Conservation (phyloP, 1,140 invertebrate genomes). For the Drosophila pandora region DNA sequence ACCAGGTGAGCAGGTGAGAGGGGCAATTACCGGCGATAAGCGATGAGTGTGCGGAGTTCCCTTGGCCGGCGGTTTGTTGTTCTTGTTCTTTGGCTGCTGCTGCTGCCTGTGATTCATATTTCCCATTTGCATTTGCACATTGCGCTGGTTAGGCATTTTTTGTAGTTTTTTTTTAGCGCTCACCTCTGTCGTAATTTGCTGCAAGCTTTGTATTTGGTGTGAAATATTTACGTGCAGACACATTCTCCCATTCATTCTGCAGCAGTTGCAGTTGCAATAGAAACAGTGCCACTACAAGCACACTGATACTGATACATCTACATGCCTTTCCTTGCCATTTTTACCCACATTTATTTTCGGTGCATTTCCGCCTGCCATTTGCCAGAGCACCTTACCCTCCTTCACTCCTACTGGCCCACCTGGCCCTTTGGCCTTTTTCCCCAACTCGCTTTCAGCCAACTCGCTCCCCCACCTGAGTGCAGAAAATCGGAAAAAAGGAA, state of each 20-base stretch:
- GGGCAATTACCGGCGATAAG: conserved; percentile 51
- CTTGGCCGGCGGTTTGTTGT: conserved; percentile 46
- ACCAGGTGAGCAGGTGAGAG: background rate
- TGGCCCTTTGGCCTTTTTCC: background rate
- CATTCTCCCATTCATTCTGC: conserved; percentile 15
- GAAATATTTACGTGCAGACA: conserved; percentile 66
- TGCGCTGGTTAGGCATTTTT: conserved; percentile 73
- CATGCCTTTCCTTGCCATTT: conserved; percentile 63
- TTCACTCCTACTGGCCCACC: background rate
- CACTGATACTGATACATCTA: conserved; percentile 2
- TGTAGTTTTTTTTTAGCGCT: conserved; percentile 2
- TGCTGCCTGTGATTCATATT: conserved; percentile 61
- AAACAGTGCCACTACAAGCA: conserved; percentile 2
- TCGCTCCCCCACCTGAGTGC: conserved; percentile 10
- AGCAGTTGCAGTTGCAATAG: conserved; percentile 9
- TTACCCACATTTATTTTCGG: conserved; percentile 79
- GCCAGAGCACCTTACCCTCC: conserved; percentile 30
- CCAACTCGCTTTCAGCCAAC: background rate
- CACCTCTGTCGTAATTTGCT: conserved; percentile 42
- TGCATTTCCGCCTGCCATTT: conserved; percentile 72
- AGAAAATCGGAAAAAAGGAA: conserved; percentile 6
- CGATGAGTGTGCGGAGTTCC: conserved; percentile 67
- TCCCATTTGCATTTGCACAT: conserved; percentile 58
- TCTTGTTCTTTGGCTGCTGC: conserved; percentile 21
- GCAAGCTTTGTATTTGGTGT: conserved; percentile 50